phyloP scores from a whole-genome alignment of 2,888 invertebrate genomes.

The Notocelia uddmanniana region DNA sequence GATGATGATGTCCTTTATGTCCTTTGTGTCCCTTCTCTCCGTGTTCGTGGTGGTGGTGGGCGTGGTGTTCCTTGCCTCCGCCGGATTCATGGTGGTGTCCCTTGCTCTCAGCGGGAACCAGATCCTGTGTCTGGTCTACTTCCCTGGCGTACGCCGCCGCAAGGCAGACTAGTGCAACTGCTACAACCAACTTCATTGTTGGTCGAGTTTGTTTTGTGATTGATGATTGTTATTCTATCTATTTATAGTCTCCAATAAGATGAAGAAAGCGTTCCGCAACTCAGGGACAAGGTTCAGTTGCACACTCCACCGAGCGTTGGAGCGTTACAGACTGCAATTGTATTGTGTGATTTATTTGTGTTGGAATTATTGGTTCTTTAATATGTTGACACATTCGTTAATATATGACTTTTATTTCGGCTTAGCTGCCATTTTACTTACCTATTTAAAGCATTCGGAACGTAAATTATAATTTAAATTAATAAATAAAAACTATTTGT shows the following conservation, averaged over 20 bases:
- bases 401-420: not conserved
- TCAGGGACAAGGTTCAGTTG: conserved; percentile 58
- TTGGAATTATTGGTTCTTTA: conserved; percentile 22
- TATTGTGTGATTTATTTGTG: conserved; percentile 31
- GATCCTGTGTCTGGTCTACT: conserved; percentile 73
- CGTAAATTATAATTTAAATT: too few relatives aligned
- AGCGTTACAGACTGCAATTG: conserved; percentile 69
- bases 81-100: conserved; percentile 73
- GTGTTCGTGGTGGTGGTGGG: conserved; percentile 77
- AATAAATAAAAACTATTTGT: not conserved
- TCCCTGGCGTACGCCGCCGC: conserved; percentile 74
- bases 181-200: conserved; percentile 77
- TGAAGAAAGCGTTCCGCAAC: conserved; percentile 79
- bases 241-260: conserved; percentile 75
- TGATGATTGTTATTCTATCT: conserved; percentile 58
- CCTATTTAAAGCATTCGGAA: too few relatives aligned
- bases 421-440: not conserved
- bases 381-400: conserved; percentile 40
- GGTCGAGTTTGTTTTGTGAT: conserved; percentile 63
- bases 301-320: conserved; percentile 56
- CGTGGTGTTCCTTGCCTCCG: conserved; percentile 78
- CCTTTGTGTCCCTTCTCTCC: conserved; percentile 78
- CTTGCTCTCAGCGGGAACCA: conserved; percentile 77
- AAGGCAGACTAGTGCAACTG: conserved; percentile 73
- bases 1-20: conserved; percentile 80